These are phyloP conservation scores for Meloidogyne hapla DNA, from an alignment of 1,140 invertebrate genomes.

Conservation along the genomic window DNA sequence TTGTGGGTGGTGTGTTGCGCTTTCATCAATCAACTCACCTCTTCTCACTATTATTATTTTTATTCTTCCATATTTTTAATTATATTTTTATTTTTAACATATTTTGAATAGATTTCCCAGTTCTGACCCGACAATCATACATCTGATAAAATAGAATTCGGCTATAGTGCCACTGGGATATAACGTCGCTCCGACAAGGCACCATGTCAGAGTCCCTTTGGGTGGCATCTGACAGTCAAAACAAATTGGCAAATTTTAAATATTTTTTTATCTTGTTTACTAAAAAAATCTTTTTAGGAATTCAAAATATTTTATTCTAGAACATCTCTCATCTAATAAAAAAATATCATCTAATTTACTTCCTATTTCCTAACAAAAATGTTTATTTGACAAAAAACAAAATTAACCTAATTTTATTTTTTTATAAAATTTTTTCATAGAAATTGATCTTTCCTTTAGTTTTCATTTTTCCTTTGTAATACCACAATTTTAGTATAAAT, in stretches of 20 bases:
- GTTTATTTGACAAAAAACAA: conserved; percentile 1
- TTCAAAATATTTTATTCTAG: conserved; percentile 5
- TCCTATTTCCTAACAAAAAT: neutral
- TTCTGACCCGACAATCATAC: too few relatives aligned
- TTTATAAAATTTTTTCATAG: neutral
- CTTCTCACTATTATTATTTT: neutral
- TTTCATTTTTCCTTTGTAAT: neutral
- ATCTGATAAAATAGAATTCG: too few relatives aligned
- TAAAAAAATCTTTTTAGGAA: neutral
- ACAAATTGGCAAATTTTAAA: too few relatives aligned
- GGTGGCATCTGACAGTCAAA: too few relatives aligned
- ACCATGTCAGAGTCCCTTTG: too few relatives aligned
- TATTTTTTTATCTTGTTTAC: too few relatives aligned
- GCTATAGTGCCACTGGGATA: too few relatives aligned
- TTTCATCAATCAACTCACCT: neutral
- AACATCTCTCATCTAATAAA: neutral
- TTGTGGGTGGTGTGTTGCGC: neutral
- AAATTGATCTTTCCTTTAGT: neutral
- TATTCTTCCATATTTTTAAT: neutral
- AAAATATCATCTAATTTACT: conserved; percentile 2
- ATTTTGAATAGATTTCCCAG: too few relatives aligned
- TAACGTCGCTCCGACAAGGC: too few relatives aligned
- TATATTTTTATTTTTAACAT: neutral
- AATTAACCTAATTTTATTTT: conserved; percentile 15
- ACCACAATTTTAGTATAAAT: neutral